A percentile compares a stretch with the other conserved stretches of the same genome.
Evolutionary conservation across 2,888 invertebrate species (phyloP).

Genomic region (Hypomecis atomaria): DNA sequence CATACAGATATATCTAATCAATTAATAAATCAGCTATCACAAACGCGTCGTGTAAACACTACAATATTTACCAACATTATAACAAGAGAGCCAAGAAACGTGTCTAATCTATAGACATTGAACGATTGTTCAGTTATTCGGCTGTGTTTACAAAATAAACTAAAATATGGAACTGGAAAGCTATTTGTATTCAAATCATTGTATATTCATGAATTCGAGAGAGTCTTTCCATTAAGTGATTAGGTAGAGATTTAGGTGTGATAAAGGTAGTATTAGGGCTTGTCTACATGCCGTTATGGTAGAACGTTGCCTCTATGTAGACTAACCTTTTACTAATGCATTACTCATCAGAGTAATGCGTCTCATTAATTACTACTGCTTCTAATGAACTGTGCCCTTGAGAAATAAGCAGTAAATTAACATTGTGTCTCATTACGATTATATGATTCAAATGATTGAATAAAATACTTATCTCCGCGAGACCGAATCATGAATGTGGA

Average conservation of each 20-base stretch:
- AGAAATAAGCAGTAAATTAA: conserved; percentile 4
- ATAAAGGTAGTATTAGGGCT: conserved; percentile 16
- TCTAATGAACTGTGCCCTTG: conserved; percentile 17
- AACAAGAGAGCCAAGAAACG: conserved; percentile 8
- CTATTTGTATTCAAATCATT: conserved; percentile 15
- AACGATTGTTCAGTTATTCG: background rate
- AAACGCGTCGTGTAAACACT: background rate
- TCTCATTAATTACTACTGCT: background rate
- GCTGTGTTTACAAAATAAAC: conserved; percentile 7
- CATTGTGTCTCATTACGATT: background rate
- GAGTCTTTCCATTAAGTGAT: conserved; percentile 18
- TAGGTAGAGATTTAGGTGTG: conserved; percentile 16
- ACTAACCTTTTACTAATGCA: conserved; percentile 4
- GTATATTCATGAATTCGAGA: conserved; percentile 16
- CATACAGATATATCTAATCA: conserved; percentile 3
- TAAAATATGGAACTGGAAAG: conserved; percentile 1
- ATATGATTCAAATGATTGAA: too few relatives aligned
- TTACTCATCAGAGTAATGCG: conserved; percentile 8
- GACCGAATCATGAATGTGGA: too few relatives aligned
- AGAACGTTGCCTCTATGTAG: background rate
- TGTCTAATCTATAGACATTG: conserved; percentile 19
- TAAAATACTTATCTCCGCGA: too few relatives aligned
- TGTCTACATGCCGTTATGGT: conserved; percentile 5
- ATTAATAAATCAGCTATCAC: background rate
- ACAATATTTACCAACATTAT: conserved; percentile 6